These are phyloP conservation scores for Syndactyla subalaris DNA, from an alignment of 2,797 vertebrate species.

Conservation along the genomic window DNA sequence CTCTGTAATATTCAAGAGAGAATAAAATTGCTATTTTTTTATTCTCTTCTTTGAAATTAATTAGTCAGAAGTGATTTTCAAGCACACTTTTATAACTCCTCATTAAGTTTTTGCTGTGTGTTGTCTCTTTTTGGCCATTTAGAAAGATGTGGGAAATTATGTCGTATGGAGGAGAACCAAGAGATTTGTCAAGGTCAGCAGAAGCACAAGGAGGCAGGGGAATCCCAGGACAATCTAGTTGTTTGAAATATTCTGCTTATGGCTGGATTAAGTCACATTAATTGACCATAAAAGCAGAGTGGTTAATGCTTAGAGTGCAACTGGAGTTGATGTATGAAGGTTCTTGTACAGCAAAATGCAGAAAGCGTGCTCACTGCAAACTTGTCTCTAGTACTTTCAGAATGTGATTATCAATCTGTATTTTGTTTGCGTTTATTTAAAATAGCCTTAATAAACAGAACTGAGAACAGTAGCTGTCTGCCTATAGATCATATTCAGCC, in stretches of 20 bases:
- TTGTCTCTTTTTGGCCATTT: slow-evolving; percentile 16
- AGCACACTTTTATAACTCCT: slow-evolving; percentile 10
- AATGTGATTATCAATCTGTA: neutral
- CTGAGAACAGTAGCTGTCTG: neutral
- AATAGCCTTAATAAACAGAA: neutral
- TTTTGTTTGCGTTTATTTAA: neutral
- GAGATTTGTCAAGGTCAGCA: slow-evolving; percentile 50
- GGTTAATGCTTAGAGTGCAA: neutral
- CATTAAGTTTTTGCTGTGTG: slow-evolving; percentile 17
- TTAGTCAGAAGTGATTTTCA: slow-evolving; percentile 25
- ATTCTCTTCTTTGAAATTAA: slow-evolving; percentile 17
- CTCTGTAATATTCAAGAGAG: slow-evolving; percentile 2
- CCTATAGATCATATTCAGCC: neutral
- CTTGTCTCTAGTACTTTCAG: neutral
- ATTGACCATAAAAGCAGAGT: slow-evolving; percentile 9
- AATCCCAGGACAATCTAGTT: slow-evolving; percentile 9
- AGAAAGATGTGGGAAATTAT: neutral
- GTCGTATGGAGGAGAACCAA: neutral
- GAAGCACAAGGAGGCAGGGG: slow-evolving; percentile 7
- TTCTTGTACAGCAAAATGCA: neutral
- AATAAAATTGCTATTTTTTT: neutral
- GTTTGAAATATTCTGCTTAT: slow-evolving; percentile 35
- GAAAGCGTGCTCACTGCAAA: neutral
- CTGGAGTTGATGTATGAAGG: neutral
- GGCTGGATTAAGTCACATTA: slow-evolving; percentile 21